Percentiles rank a stretch among this genome's conserved stretches.
phyloP scores from a whole-genome alignment of 2,888 invertebrate species.

The Flexamia atlantica region DNA sequence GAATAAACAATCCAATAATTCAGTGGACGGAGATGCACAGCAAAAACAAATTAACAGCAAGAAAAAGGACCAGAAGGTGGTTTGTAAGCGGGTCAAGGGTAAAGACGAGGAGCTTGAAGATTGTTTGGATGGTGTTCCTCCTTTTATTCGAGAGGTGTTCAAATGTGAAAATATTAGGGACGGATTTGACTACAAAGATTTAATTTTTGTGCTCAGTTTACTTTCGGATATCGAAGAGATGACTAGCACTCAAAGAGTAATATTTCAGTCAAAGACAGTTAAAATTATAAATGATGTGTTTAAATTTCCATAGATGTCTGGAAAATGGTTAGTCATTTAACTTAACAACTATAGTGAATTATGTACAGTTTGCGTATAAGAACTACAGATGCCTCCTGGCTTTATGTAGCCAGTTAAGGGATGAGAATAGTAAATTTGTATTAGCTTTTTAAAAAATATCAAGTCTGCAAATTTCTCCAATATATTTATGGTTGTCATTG shows the following conservation, averaged over 20 bases:
- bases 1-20: not conserved
- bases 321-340: too few relatives aligned
- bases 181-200: slow-evolving; percentile 24
- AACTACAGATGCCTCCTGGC: too few relatives aligned
- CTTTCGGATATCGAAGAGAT: slow-evolving; percentile 47
- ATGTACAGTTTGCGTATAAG: too few relatives aligned
- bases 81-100: not conserved
- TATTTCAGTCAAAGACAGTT: slow-evolving; percentile 17
- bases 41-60: not conserved
- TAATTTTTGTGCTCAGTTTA: slow-evolving; percentile 46
- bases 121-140: slow-evolving; percentile 16
- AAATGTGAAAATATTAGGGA: slow-evolving; percentile 31
- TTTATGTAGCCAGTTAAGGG: too few relatives aligned
- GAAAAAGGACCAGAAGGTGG: not conserved
- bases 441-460: too few relatives aligned
- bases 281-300: not conserved
- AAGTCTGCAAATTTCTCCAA: too few relatives aligned
- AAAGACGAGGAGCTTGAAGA: slow-evolving; percentile 36
- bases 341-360: too few relatives aligned
- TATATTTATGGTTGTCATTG: too few relatives aligned
- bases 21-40: not conserved
- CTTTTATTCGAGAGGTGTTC: slow-evolving; percentile 48
- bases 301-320: too few relatives aligned
- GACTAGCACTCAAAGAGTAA: not conserved
- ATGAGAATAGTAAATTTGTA: too few relatives aligned